A percentile compares a stretch with the other conserved stretches of the same genome.
Evolutionary conservation across 2,888 invertebrate genomes (phyloP).

Genomic region (Aplocera efformata): DNA sequence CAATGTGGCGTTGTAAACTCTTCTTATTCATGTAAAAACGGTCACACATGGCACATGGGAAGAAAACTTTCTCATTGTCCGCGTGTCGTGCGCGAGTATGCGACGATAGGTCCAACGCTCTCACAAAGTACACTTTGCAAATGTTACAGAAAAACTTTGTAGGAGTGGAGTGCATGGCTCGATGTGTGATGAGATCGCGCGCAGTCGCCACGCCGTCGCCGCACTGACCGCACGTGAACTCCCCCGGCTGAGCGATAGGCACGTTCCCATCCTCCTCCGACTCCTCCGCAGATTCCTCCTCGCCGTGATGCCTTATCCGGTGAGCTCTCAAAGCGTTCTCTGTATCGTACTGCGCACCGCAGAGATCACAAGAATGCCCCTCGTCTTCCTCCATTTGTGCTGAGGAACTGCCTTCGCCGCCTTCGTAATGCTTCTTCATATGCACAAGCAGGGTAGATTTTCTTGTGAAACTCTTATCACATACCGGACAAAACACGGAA

Average conservation of each 20-base stretch:
- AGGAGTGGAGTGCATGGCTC: conserved; percentile 75
- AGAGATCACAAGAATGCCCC: conserved; percentile 78
- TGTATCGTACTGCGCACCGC: conserved; percentile 80
- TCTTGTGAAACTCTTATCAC: conserved; percentile 82
- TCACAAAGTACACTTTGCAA: conserved; percentile 77
- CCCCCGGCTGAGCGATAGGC: conserved; percentile 59
- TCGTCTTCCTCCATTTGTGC: conserved; percentile 56
- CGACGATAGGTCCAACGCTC: conserved; percentile 66
- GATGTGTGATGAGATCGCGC: conserved; percentile 78
- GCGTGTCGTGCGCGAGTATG: conserved; percentile 75
- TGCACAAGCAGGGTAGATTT: conserved; percentile 83
- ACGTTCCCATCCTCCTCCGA: conserved; percentile 61
- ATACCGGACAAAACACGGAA: conserved; percentile 81
- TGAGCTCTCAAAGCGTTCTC: conserved; percentile 81
- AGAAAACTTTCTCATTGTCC: conserved; percentile 76
- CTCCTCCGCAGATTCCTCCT: conserved; percentile 58
- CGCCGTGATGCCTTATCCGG: conserved; percentile 79
- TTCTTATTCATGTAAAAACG: conserved; percentile 78
- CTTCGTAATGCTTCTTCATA: conserved; percentile 80
- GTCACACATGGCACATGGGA: conserved; percentile 80
- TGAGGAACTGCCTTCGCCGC: conserved; percentile 55
- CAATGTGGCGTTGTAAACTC: conserved; percentile 78
- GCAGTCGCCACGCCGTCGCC: conserved; percentile 78
- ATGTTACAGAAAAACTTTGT: conserved; percentile 80
- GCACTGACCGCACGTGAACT: conserved; percentile 78